These are phyloP conservation scores for Ailurus styani DNA, from an alignment of 2,113 vertebrate genomes.

Conservation along the genomic window DNA sequence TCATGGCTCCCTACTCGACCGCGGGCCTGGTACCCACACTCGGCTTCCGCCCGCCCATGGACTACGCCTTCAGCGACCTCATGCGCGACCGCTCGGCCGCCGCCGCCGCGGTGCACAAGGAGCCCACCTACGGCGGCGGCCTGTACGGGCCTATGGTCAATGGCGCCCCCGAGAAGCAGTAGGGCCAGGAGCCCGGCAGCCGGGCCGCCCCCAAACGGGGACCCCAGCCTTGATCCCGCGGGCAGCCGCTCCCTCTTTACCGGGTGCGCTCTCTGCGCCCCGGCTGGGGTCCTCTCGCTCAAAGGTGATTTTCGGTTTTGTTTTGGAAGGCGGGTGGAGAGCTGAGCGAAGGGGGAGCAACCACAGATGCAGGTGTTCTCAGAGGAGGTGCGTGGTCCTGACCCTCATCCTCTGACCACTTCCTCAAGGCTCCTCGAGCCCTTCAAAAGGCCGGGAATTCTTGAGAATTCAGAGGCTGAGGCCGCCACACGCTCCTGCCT, in stretches of 20 bases:
- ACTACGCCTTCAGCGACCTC: constrained; percentile 99
- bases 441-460: not conserved
- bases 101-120: constrained; percentile 88
- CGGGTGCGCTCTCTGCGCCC: not conserved
- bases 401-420: not conserved
- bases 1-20: constrained; percentile 98
- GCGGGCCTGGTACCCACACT: constrained; percentile 96
- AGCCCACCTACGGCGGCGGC: constrained; percentile 90
- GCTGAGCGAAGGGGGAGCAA: not conserved
- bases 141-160: constrained; percentile 97
- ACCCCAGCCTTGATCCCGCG: not conserved
- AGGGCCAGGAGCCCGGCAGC: constrained; percentile 63
- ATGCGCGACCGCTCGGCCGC: constrained; percentile 93
- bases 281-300: not conserved
- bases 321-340: not conserved
- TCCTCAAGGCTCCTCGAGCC: not conserved
- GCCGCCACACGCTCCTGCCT: not conserved
- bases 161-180: constrained; percentile 95
- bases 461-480: not conserved
- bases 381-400: not conserved
- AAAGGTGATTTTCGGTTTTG: not conserved
- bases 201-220: not conserved
- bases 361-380: not conserved
- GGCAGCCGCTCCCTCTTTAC: not conserved
- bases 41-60: constrained; percentile 97